These are phyloP conservation scores for Mormyrus iriodes DNA, from an alignment of 2,113 vertebrate species.

Conservation along the genomic window DNA sequence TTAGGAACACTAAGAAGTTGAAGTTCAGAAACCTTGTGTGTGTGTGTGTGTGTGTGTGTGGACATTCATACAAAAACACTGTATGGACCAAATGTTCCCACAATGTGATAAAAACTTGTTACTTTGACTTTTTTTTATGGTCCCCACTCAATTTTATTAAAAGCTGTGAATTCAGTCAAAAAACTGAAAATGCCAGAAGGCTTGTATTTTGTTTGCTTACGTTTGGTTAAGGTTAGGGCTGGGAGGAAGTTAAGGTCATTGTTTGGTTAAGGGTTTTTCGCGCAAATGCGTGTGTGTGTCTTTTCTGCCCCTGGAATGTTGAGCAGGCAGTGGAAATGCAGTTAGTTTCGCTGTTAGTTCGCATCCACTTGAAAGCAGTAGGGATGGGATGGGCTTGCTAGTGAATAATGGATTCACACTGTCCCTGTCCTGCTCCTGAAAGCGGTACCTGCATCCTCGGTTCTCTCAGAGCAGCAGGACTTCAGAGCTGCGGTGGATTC, in stretches of 20 bases:
- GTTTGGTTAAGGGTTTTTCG: too few relatives aligned
- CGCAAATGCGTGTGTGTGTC: background rate
- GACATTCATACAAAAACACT: too few relatives aligned
- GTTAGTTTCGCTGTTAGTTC: constrained; percentile 26
- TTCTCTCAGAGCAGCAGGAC: background rate
- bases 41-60: background rate
- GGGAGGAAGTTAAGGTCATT: too few relatives aligned
- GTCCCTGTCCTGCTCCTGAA: background rate
- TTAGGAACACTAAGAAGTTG: background rate
- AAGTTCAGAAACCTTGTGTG: background rate
- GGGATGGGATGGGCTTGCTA: constrained; percentile 1
- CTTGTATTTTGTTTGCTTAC: too few relatives aligned
- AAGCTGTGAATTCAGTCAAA: too few relatives aligned
- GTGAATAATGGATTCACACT: background rate
- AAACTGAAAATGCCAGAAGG: too few relatives aligned
- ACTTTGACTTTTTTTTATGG: too few relatives aligned
- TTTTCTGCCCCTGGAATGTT: constrained; percentile 11
- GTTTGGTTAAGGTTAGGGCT: too few relatives aligned
- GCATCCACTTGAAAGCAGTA: constrained; percentile 7
- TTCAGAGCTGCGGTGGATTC: background rate
- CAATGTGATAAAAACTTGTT: too few relatives aligned
- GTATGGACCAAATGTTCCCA: too few relatives aligned
- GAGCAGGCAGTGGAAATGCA: constrained; percentile 24
- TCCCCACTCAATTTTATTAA: too few relatives aligned
- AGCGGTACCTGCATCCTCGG: background rate